A percentile compares a stretch with the other conserved stretches of the same genome.
phyloP scores from a whole-genome alignment of 2,113 vertebrate species.

The Sialia sialis region DNA sequence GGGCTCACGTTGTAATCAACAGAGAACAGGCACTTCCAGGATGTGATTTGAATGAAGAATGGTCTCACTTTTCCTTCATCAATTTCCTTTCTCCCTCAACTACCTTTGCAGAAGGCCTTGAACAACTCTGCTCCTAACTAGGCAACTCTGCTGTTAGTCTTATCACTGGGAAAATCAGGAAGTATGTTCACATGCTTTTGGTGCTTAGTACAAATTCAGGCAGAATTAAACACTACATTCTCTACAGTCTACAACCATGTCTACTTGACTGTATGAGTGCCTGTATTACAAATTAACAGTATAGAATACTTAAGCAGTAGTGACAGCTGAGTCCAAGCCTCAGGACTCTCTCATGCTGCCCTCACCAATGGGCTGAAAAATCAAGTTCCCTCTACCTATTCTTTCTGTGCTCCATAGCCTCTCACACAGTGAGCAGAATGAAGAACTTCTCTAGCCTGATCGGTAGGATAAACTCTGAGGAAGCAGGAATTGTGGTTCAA shows the following conservation, averaged over 20 bases:
- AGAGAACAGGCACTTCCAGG: not conserved
- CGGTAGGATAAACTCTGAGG: constrained; percentile 34
- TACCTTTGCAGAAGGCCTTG: not conserved
- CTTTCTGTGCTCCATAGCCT: not conserved
- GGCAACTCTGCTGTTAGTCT: not conserved
- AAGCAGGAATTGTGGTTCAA: constrained; percentile 50
- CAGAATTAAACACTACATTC: not conserved
- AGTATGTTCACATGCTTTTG: not conserved
- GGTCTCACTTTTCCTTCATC: not conserved
- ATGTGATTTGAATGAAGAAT: not conserved
- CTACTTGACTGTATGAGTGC: constrained; percentile 14
- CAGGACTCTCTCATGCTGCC: constrained; percentile 39
- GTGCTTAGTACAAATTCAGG: not conserved
- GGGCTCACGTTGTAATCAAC: not conserved
- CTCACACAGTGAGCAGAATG: not conserved
- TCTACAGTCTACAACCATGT: not conserved
- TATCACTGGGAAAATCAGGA: not conserved
- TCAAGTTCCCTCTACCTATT: constrained; percentile 48
- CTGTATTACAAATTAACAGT: constrained; percentile 40
- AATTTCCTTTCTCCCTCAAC: not conserved
- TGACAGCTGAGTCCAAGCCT: constrained; percentile 44
- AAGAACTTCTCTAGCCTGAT: constrained; percentile 49
- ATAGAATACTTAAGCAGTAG: constrained; percentile 44
- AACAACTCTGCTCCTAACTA: not conserved
- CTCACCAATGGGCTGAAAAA: constrained; percentile 46